Base-by-base conservation (phyloP, 2,113 vertebrate species). In the Vanacampus margaritifer region DNA sequence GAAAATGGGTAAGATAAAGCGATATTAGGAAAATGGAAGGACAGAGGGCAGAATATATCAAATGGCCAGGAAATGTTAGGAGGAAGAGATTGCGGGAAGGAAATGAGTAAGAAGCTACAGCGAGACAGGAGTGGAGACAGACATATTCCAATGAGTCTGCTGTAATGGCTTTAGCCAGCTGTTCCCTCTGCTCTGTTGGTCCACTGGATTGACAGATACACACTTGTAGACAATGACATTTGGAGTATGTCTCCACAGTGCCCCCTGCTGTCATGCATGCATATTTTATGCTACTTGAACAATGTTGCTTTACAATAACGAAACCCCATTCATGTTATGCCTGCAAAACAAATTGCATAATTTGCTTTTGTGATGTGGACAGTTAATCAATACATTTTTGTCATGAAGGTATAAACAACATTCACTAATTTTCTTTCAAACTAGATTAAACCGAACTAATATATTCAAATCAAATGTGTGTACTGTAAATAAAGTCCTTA, bases 101-200 rank as follows among this genome's bases (percentile, higher is more conserved):
- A 39, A 59, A 32, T 3, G 16, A 41, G 28, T 12, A 26, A 32
- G 28, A 43, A 24, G 45, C 50, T 21, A 28, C 24, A n/a, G 13
- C 3, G 62, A 7, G 24, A 62, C 21, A 64, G 32, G n/a, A 71
- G 21, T 39, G 32, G 28, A 61, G 58, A 9, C 45, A 63, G 73
- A 80, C 54, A 43, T 65, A 67, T 80, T 67, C 60, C 46, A 74
- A 59, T 74, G 71, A 77, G 61, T 79, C 56, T 79, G 67, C 72
- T 73, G 73, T 81, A 75, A 83, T 81, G 68, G 72, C 69, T 81
- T 67, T 16, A n/a, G 50, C 80, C 84, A 81, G 79, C 84, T 96
- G 95, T 89, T 95, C 94, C 81, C 94, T 82, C 93, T 94, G 74
- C 59, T 66, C n/a, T 1, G 26, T 26, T 68, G 54, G 57, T 53